Evolutionary conservation across 23 tunicate species (phyloP).

Genomic region (Halocynthia roretzi): DNA sequence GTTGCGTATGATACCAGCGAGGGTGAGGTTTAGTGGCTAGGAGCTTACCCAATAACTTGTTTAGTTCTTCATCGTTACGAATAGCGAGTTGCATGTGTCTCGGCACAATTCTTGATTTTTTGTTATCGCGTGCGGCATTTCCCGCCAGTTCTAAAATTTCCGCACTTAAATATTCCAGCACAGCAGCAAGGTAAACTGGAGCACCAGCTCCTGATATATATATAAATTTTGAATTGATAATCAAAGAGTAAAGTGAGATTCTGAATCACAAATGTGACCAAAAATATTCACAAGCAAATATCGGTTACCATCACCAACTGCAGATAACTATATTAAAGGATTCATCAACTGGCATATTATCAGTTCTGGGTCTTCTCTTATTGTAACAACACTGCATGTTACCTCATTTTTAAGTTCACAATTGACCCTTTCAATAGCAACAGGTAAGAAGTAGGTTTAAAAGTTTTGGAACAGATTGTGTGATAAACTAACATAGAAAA

Average conservation of each 20-base stretch:
- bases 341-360: too few species aligned
- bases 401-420: not conserved
- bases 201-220: slow-evolving; percentile 73
- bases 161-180: slow-evolving; percentile 86
- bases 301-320: too few species aligned
- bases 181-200: slow-evolving; percentile 87
- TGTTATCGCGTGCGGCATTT: slow-evolving; percentile 90
- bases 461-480: too few species aligned
- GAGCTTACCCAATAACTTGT: slow-evolving; percentile 34
- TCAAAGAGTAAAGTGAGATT: not conserved
- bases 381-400: not conserved
- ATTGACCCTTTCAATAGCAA: not conserved
- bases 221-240: too few species aligned
- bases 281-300: too few species aligned
- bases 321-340: too few species aligned
- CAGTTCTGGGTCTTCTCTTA: too few species aligned
- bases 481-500: too few species aligned
- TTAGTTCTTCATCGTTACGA: slow-evolving; percentile 87
- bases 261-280: not conserved
- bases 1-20: not conserved
- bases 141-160: slow-evolving; percentile 87
- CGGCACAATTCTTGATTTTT: slow-evolving; percentile 70
- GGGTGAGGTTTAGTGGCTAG: too few species aligned
- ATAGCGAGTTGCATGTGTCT: slow-evolving; percentile 87
- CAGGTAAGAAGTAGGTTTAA: not conserved